Evolutionary conservation across 2,888 invertebrate genomes (phyloP).

Genomic region (Erpobdella octoculata): DNA sequence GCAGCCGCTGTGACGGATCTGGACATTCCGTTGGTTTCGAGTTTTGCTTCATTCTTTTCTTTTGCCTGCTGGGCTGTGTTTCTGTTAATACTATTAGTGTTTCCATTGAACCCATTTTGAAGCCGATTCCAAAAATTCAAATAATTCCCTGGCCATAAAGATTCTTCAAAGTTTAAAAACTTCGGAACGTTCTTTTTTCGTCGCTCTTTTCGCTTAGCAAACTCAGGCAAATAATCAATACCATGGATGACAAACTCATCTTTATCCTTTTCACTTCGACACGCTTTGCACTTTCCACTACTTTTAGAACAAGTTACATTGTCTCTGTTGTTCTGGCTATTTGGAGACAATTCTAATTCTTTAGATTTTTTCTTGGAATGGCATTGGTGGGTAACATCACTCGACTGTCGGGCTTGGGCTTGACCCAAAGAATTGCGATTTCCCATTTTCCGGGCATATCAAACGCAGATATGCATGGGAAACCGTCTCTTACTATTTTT

Average conservation of each 20-base stretch:
- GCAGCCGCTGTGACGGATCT: slow-evolving; percentile 3
- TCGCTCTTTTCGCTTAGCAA: slow-evolving; percentile 24
- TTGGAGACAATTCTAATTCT: too few relatives aligned
- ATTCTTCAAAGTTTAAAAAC: slow-evolving; percentile 15
- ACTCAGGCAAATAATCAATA: slow-evolving; percentile 30
- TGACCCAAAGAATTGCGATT: not conserved
- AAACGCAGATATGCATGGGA: too few relatives aligned
- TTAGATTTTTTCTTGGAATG: too few relatives aligned
- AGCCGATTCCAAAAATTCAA: not conserved
- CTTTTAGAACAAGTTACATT: not conserved
- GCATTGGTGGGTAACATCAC: too few relatives aligned
- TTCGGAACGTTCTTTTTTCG: slow-evolving; percentile 23
- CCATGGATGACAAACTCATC: slow-evolving; percentile 28
- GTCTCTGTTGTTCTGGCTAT: too few relatives aligned
- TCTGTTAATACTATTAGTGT: not conserved
- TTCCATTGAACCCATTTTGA: not conserved
- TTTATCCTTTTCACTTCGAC: not conserved
- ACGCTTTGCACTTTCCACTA: not conserved
- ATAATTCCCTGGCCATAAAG: slow-evolving; percentile 14
- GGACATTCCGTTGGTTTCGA: not conserved
- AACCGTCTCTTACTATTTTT: too few relatives aligned
- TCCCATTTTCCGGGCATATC: not conserved
- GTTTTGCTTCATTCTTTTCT: not conserved
- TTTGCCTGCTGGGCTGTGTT: not conserved
- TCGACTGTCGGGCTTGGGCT: too few relatives aligned